phyloP scores from a whole-genome alignment of 2,797 vertebrate genomes.

The Borostomias antarcticus region DNA sequence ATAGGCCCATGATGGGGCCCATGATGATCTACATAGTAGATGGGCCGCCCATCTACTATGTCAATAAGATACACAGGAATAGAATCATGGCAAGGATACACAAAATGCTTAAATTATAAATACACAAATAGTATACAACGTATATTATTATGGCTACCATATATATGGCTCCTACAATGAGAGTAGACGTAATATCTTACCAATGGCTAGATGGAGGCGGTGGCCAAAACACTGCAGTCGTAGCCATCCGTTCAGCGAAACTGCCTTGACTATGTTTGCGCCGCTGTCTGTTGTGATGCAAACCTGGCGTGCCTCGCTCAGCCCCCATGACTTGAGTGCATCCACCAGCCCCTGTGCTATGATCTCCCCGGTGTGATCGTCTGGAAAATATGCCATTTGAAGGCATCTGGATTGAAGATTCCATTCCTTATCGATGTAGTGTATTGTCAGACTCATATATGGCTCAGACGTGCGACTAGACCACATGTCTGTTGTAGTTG shows the following conservation, averaged over 20 bases:
- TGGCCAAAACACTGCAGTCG: slow-evolving; percentile 2
- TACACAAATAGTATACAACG: too few species aligned
- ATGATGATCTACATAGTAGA: too few species aligned
- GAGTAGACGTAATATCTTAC: neutral
- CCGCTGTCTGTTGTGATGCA: slow-evolving; percentile 24
- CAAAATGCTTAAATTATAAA: too few species aligned
- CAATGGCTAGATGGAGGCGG: neutral
- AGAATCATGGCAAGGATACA: too few species aligned
- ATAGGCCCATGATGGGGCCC: too few species aligned
- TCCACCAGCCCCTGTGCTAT: slow-evolving; percentile 19
- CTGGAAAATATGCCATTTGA: slow-evolving; percentile 8
- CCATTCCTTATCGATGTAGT: slow-evolving; percentile 46
- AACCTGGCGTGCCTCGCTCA: slow-evolving; percentile 7
- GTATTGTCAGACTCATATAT: too few species aligned
- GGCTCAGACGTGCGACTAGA: neutral
- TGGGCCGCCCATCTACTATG: too few species aligned
- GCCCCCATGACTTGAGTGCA: slow-evolving; percentile 4
- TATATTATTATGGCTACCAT: too few species aligned
- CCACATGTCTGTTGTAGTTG: neutral
- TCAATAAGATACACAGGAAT: too few species aligned
- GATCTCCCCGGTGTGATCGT: slow-evolving; percentile 11
- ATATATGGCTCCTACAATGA: too few species aligned
- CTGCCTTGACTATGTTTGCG: slow-evolving; percentile 22
- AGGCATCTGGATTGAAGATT: slow-evolving; percentile 4
- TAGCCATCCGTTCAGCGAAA: neutral